Evolutionary conservation across 2,113 vertebrate genomes (phyloP).

Genomic region (Genyomyrus donnyi): DNA sequence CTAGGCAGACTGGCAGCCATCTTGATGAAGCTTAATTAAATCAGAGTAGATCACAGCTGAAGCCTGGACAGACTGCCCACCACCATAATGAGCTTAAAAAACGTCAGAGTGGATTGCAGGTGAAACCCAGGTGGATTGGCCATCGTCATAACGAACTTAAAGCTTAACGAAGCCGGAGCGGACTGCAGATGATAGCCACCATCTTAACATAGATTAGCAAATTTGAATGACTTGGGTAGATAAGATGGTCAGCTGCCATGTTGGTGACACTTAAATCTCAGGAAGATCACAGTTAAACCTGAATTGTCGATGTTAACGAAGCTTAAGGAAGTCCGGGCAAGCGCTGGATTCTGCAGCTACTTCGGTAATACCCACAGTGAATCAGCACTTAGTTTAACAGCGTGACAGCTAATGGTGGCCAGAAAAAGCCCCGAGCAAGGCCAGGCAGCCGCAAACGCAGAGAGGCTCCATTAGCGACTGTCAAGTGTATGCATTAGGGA

Average conservation of each 20-base stretch:
- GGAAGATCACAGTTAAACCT: neutral
- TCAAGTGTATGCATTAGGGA: constrained; percentile 1
- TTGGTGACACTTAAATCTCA: neutral
- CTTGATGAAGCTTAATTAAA: neutral
- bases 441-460: neutral
- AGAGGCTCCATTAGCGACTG: neutral
- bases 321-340: neutral
- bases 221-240: neutral
- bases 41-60: neutral
- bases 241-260: neutral
- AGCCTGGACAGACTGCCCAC: neutral
- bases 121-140: neutral
- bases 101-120: neutral
- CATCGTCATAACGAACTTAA: neutral
- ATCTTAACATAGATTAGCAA: neutral
- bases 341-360: neutral
- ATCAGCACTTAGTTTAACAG: neutral
- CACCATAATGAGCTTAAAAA: neutral
- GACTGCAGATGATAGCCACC: neutral
- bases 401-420: neutral
- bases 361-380: neutral
- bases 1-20: neutral
- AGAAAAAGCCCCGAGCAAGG: neutral
- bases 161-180: neutral
- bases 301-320: neutral